Base-by-base conservation (phyloP, 2,113 vertebrate genomes). In the Cheirogaleus medius region DNA sequence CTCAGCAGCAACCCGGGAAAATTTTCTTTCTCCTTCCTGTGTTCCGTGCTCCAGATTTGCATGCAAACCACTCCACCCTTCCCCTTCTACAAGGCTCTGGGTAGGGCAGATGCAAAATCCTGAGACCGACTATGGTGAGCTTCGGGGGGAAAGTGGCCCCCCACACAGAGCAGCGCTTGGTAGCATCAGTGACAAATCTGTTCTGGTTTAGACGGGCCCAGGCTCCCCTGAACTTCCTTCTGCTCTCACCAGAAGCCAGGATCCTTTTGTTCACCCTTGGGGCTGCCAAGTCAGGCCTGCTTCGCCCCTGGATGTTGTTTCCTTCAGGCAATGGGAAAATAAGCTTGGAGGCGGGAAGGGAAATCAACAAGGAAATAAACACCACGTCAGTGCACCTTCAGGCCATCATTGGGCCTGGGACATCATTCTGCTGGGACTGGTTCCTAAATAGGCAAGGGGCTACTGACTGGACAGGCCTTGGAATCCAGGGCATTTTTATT, bases 271-370 rank as follows among this genome's bases (percentile, higher is more conserved):
- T 92, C 90, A 95, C 88, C 82, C 91, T 42, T 34, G 11, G 13
- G 21, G 44, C 73, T 96, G 93, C 93, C 90, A 96, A 91, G 74
- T 76, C 88, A 80, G 94, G 69, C 88, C 49, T 81, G 58, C 95
- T 47, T 1, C 87, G 5, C 83, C 95, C 85, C 52, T 96, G 78
- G 20, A 18, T 92, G 87, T 87, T 96, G 92, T 92, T 97, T 98
- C 96, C 95, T 97, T 87, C 34, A 87, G 95, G 95, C 94, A 92
- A 23, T 96, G 97, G 97, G 95, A 96, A 92, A 88, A 94, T 23
- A 90, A 96, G 42, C 54, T 87, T 23, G 85, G 77, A 92, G 64
- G 81, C 74, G 64, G 21, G 84, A 94, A 91, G 54, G 87, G 90
- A 96, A 96, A 90, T 96, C 87, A 91, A 73, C 76, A 95, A 94